These are phyloP conservation scores for Cololabis saira DNA, from an alignment of 2,113 vertebrate genomes.

Conservation along the genomic window DNA sequence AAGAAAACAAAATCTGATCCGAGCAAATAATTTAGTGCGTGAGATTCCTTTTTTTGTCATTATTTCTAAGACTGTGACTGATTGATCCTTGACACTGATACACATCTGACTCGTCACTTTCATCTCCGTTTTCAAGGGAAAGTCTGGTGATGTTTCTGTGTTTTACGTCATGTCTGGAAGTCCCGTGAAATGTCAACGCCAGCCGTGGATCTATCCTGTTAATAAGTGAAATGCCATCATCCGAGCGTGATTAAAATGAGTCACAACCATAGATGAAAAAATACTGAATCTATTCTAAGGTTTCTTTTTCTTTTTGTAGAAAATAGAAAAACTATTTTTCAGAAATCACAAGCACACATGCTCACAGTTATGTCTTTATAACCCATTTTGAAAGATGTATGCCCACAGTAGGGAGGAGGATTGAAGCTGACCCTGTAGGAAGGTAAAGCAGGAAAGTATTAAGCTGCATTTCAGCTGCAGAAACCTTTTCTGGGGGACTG, in stretches of 20 bases:
- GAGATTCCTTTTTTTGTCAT: background rate
- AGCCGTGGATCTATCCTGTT: background rate
- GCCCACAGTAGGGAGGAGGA: background rate
- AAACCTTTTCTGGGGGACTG: too few species aligned
- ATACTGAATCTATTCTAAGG: too few species aligned
- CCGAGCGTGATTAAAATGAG: background rate
- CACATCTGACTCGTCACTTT: constrained; percentile 37
- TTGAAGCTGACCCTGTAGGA: background rate
- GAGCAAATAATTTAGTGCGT: too few species aligned
- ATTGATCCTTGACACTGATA: constrained; percentile 12
- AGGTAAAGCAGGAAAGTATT: too few species aligned
- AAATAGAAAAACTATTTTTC: background rate
- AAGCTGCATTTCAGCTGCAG: too few species aligned
- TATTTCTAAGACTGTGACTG: constrained; percentile 5
- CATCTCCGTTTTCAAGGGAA: constrained; percentile 47
- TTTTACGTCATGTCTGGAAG: background rate
- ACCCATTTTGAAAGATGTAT: constrained; percentile 8
- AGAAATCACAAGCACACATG: too few species aligned
- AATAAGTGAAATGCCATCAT: background rate
- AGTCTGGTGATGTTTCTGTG: constrained; percentile 2
- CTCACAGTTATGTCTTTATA: constrained; percentile 4
- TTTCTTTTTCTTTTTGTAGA: too few species aligned
- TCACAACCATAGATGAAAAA: background rate
- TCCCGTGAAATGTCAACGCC: background rate
- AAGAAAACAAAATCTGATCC: background rate